phyloP scores from a whole-genome alignment of 2,888 invertebrate genomes.

The Cerastis rubricosa region DNA sequence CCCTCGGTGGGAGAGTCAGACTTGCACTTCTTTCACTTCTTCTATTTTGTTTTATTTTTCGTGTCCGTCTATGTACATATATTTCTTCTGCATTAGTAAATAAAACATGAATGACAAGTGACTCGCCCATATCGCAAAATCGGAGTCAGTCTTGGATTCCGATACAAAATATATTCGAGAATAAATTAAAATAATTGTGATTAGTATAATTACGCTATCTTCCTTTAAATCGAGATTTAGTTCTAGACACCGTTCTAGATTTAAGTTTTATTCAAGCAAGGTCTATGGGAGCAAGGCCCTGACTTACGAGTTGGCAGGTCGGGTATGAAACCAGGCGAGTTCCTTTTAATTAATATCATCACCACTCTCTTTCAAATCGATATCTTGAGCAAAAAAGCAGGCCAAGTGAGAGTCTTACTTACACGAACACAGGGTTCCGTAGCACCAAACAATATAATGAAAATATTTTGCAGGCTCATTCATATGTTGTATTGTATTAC shows the following conservation, averaged over 20 bases:
- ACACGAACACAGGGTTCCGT: too few relatives aligned
- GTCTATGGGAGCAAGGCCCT: background rate
- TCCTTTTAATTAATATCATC: too few relatives aligned
- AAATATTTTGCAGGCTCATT: too few relatives aligned
- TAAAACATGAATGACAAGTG: background rate
- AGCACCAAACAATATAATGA: too few relatives aligned
- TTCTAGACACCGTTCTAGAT: background rate
- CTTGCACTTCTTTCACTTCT: too few relatives aligned
- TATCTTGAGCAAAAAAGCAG: too few relatives aligned
- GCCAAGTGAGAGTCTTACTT: too few relatives aligned
- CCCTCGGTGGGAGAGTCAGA: too few relatives aligned
- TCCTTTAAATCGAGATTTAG: background rate
- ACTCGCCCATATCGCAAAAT: background rate
- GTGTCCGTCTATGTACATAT: background rate
- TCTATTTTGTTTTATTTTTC: background rate
- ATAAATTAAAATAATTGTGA: background rate
- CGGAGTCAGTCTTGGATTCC: background rate
- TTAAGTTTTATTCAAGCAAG: background rate
- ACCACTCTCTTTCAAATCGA: too few relatives aligned
- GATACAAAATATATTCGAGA: background rate
- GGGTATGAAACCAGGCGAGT: background rate
- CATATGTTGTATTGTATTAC: too few relatives aligned
- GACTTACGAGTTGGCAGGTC: background rate
- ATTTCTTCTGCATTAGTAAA: background rate
- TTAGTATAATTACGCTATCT: background rate